Evolutionary conservation across 1,140 invertebrate genomes (phyloP).

Genomic region (Drosophila jambulina): DNA sequence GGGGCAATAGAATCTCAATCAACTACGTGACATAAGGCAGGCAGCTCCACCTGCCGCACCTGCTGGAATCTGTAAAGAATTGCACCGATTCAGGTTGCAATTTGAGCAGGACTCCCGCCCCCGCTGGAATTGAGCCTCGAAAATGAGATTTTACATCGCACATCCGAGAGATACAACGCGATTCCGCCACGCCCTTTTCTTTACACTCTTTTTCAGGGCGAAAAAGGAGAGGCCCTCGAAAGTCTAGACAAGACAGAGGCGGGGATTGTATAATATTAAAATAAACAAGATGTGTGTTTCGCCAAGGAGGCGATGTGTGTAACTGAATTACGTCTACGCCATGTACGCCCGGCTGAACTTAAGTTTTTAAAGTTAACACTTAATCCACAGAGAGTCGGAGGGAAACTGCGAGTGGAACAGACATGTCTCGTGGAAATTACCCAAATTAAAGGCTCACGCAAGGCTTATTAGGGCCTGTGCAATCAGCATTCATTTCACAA

Average conservation of each 20-base stretch:
- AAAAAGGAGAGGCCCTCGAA: slow-evolving; percentile 27
- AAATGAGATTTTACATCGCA: slow-evolving; percentile 31
- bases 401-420: not conserved
- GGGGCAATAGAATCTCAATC: slow-evolving; percentile 68
- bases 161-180: slow-evolving; percentile 29
- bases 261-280: slow-evolving; percentile 39
- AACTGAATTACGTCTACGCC: slow-evolving; percentile 57
- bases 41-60: slow-evolving; percentile 26
- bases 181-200: slow-evolving; percentile 17
- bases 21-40: slow-evolving; percentile 64
- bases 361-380: slow-evolving; percentile 10
- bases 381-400: not conserved
- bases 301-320: not conserved
- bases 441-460: slow-evolving; percentile 35
- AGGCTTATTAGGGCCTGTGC: slow-evolving; percentile 18
- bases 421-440: slow-evolving; percentile 7
- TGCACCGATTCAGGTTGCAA: slow-evolving; percentile 33
- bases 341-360: not conserved
- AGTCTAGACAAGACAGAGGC: slow-evolving; percentile 41
- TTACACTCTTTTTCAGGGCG: not conserved
- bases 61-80: slow-evolving; percentile 22
- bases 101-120: slow-evolving; percentile 18
- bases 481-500: slow-evolving; percentile 31
- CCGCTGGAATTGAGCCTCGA: slow-evolving; percentile 44
- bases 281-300: slow-evolving; percentile 32